Base-by-base conservation (phyloP, 2,113 vertebrate genomes). In the Fulica atra region DNA sequence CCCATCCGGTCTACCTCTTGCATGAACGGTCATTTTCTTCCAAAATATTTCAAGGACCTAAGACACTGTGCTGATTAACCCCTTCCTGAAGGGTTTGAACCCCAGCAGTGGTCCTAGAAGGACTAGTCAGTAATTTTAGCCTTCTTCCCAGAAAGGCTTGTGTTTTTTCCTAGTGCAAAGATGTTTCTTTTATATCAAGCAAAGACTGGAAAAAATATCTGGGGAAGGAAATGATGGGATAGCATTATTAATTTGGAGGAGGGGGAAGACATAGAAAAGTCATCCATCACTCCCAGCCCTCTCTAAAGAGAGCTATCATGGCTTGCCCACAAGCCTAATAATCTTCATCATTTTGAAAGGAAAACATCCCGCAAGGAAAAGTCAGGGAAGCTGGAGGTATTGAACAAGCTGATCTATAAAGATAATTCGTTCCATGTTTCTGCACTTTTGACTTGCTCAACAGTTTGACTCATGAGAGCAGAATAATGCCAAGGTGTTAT, bases 361-460 rank as follows among this genome's bases (percentile, higher is more conserved):
- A 46, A 93, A 92, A 77, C 19, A 83, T 71, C 81, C 89, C 16
- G 0, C 91, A 95, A 93, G 88, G 93, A 93, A 70, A 88, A 79
- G 35, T 53, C 50, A 61, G 53, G 72, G 72, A 94, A 89, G 79
- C 59, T 89, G 74, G 79, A 91, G 82, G 78, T 89, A 96, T 93
- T 91, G 96, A 96, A 94, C 86, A 91, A 89, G n/a, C 79, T 85
- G 93, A 94, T 85, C 93, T 96, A 95, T 76, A 94, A 95, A 95
- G 86, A 93, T 97, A 97, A 98, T 97, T 97, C 2, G 9, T 97
- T 96, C 97, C 97, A 97, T 93, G 90, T 93, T 97, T 96, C 86
- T 97, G 96, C 72, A 91, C 80, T 82, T 94, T 92, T 96, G 93
- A 97, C 94, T 98, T 77, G 63, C 89, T 97, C 92, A 86, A 69